phyloP scores from a whole-genome alignment of 2,888 invertebrate species.

The Spodoptera picta region DNA sequence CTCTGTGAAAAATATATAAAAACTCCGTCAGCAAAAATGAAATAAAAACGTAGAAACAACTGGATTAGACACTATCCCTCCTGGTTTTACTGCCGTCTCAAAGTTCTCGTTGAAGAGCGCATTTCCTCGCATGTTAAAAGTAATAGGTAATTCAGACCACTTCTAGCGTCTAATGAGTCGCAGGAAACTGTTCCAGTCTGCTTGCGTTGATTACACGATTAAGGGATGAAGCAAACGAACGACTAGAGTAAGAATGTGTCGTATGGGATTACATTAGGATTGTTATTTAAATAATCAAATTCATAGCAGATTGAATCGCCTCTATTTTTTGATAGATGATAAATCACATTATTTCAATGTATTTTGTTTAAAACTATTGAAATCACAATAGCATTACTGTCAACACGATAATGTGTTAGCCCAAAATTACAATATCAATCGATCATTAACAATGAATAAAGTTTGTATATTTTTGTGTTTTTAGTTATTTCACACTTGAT shows the following conservation, averaged over 20 bases:
- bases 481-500: too few species aligned
- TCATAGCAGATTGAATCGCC: too few species aligned
- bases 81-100: slow-evolving; percentile 21
- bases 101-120: slow-evolving; percentile 23
- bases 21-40: slow-evolving; percentile 14
- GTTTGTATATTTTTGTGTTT: too few species aligned
- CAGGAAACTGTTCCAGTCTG: slow-evolving; percentile 20
- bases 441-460: too few species aligned
- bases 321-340: too few species aligned
- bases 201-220: slow-evolving; percentile 41
- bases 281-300: too few species aligned
- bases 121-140: slow-evolving; percentile 47
- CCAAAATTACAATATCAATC: too few species aligned
- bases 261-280: too few species aligned
- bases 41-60: slow-evolving; percentile 10
- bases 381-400: too few species aligned
- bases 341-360: too few species aligned
- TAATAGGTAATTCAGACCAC: slow-evolving; percentile 53
- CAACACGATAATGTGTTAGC: too few species aligned
- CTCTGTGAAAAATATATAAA: slow-evolving; percentile 4
- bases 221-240: not conserved
- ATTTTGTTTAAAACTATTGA: too few species aligned
- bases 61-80: slow-evolving; percentile 5
- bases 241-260: not conserved
- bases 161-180: slow-evolving; percentile 44